These are phyloP conservation scores for Proales similis DNA, from an alignment of 1,140 invertebrate genomes.

Conservation along the genomic window DNA sequence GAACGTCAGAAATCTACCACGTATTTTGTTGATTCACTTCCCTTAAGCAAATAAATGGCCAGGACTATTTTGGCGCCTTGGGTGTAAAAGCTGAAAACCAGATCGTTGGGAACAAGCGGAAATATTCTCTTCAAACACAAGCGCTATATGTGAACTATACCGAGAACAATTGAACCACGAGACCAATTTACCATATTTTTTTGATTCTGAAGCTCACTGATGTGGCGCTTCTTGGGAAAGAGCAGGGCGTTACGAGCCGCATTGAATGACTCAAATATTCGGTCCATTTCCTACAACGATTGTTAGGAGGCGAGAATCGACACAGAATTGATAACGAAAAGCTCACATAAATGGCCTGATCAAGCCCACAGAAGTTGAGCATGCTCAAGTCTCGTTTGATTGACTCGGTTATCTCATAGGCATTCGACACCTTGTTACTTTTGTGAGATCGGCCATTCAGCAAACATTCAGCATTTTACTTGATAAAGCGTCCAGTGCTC, in stretches of 20 bases:
- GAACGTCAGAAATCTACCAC: too few relatives aligned
- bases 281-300: conserved; percentile 2
- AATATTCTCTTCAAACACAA: conserved; percentile 12
- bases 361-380: conserved; percentile 4
- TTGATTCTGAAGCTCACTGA: conserved; percentile 31
- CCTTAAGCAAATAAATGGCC: conserved; percentile 30
- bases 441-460: not conserved
- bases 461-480: conserved; percentile 10
- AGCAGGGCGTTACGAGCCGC: conserved; percentile 14
- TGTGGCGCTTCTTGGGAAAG: conserved; percentile 24
- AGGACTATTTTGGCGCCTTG: conserved; percentile 21
- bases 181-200: conserved; percentile 22
- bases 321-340: not conserved
- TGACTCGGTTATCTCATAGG: conserved; percentile 21
- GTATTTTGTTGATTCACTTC: conserved; percentile 32
- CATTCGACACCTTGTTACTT: conserved; percentile 8
- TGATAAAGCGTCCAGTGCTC: conserved; percentile 24
- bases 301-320: not conserved
- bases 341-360: conserved; percentile 28
- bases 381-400: not conserved
- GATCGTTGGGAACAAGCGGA: conserved; percentile 34
- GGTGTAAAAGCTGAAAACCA: conserved; percentile 31
- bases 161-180: not conserved
- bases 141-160: not conserved
- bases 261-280: conserved; percentile 15